These are phyloP conservation scores for Boloria euphrosyne DNA, from an alignment of 2,888 invertebrate genomes.

Conservation along the genomic window DNA sequence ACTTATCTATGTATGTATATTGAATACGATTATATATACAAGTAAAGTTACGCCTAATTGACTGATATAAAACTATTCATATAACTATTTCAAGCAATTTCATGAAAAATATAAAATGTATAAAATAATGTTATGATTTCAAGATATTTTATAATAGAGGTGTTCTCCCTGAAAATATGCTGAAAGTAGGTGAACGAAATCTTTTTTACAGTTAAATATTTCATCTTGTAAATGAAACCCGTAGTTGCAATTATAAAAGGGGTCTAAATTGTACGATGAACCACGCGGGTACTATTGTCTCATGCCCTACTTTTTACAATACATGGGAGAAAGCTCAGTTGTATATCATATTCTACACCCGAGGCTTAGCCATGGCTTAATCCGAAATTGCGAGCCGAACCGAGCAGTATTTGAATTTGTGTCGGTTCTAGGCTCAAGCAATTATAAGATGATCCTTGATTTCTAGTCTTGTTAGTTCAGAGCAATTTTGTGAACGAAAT, in stretches of 20 bases:
- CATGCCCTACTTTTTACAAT: conserved; percentile 21
- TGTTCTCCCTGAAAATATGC: neutral
- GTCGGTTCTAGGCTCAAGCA: conserved; percentile 5
- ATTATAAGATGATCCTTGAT: conserved; percentile 7
- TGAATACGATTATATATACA: too few species aligned
- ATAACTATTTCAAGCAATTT: too few species aligned
- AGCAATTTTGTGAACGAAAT: too few species aligned
- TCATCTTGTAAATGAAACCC: conserved; percentile 19
- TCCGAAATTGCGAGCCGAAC: conserved; percentile 16
- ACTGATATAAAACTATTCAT: too few species aligned
- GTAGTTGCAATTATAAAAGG: conserved; percentile 18
- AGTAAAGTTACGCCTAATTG: too few species aligned
- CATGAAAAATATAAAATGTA: too few species aligned
- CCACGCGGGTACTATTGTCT: conserved; percentile 19
- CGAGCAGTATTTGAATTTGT: conserved; percentile 17
- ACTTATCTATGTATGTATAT: too few species aligned
- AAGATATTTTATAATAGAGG: too few species aligned
- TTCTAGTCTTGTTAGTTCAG: neutral
- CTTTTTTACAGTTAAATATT: conserved; percentile 12
- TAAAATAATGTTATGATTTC: too few species aligned
- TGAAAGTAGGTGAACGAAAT: neutral
- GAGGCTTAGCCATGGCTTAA: conserved; percentile 20
- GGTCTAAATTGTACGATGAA: conserved; percentile 22
- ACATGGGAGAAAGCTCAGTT: conserved; percentile 15
- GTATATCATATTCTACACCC: conserved; percentile 20